phyloP scores from a whole-genome alignment of 2,797 vertebrate genomes.

The Delichon dasypus region DNA sequence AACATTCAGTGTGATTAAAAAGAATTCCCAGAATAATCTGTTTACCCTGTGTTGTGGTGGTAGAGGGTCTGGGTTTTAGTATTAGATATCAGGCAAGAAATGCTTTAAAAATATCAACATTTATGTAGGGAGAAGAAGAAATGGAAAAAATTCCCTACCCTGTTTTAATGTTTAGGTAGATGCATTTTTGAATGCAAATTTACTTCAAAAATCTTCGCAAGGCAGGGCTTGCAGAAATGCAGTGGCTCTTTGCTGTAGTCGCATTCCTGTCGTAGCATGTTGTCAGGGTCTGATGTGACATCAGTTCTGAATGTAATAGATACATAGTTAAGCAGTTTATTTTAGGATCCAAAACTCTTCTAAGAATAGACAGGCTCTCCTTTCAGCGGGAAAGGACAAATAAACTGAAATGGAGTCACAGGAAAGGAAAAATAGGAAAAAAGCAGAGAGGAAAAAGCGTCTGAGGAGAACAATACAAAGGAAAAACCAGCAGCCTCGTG shows the following conservation, averaged over 20 bases:
- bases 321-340: conserved; percentile 67
- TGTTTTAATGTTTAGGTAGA: neutral
- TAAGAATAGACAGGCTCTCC: conserved; percentile 59
- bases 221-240: neutral
- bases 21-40: neutral
- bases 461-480: neutral
- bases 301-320: conserved; percentile 63
- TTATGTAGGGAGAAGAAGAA: neutral
- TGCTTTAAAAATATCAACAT: neutral
- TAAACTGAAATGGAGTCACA: neutral
- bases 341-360: conserved; percentile 34
- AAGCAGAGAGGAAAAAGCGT: neutral
- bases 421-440: neutral
- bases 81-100: neutral
- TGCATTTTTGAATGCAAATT: neutral
- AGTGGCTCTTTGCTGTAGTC: neutral
- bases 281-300: conserved; percentile 26
- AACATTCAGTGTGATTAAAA: neutral
- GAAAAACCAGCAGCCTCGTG: neutral
- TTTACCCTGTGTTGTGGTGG: neutral
- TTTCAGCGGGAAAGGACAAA: conserved; percentile 56
- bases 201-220: neutral
- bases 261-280: neutral
- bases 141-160: fast-evolving
- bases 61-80: neutral